Base-by-base conservation (phyloP, 2,113 vertebrate genomes). In the Pseudorhombus dupliciocellatus region DNA sequence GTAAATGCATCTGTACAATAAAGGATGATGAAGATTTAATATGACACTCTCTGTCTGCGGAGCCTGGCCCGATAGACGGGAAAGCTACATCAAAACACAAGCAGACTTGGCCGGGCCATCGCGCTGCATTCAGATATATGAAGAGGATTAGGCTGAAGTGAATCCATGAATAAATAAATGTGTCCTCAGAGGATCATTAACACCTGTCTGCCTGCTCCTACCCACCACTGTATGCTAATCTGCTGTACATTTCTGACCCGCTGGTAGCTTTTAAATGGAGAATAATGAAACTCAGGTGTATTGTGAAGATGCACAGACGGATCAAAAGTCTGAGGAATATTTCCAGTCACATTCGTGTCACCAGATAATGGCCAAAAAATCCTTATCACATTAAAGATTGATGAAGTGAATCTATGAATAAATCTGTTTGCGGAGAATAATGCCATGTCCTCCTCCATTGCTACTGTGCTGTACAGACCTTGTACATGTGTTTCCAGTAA, bases 151-250 rank as follows among this genome's bases (percentile, higher is more conserved):
- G 72, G 59, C 70, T 80, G 55, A 79, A 77, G 58, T 65, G 87
- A 86, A 87, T 62, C 64, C 76, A 89, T 90, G 85, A 87, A 91
- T 90, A 90, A 87, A 91, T 87, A 77, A 84, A 11, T 3, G 52
- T 46, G 81, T 87, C 89, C 89, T 83, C 20, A n/a, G 85, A 85
- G 86, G 69, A 87, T 88, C 75, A 87, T 88, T 86, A 86, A 84
- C 83, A 87, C 86, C 84, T 87, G 77, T 88, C 83, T 72, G 64
- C 50, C 86, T 66, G 76, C 71, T 79, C 73, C 50, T 63, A 79
- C 70, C 68, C 42, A 80, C 79, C 51, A 73, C 75, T 77, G 61
- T 88, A 87, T 91, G 88, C 73, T 84, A 91, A 90, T 90, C 52
- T 52, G 3, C 10, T 65, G 48, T 78, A 83, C 79, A 67, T 75